These are phyloP conservation scores for Asteroscopus sphinx DNA, from an alignment of 2,888 invertebrate species.

Conservation along the genomic window DNA sequence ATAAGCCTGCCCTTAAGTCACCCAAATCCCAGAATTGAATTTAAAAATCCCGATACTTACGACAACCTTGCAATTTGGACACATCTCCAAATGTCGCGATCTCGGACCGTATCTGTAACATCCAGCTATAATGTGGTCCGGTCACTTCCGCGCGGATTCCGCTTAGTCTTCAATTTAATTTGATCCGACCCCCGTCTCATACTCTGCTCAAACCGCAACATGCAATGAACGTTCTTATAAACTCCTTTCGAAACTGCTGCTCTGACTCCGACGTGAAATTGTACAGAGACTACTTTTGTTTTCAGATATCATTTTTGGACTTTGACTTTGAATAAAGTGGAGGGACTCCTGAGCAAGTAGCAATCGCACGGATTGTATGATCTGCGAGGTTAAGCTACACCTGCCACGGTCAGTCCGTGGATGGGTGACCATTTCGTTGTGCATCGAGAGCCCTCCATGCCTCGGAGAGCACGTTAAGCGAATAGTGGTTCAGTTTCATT, in stretches of 20 bases:
- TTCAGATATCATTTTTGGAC: constrained; percentile 3
- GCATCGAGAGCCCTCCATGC: too few relatives aligned
- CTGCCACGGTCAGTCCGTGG: too few relatives aligned
- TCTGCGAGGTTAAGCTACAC: too few relatives aligned
- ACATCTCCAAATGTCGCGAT: constrained; percentile 1
- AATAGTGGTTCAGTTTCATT: too few relatives aligned
- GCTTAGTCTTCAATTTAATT: constrained; percentile 82
- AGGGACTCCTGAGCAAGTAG: not conserved
- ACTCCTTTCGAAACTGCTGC: constrained; percentile 73
- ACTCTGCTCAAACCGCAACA: constrained; percentile 68
- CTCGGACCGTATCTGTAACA: constrained; percentile 22
- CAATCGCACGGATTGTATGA: too few relatives aligned
- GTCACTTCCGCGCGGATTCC: constrained; percentile 71
- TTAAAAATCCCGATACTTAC: too few relatives aligned
- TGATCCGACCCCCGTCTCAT: constrained; percentile 66
- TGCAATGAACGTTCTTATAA: constrained; percentile 76
- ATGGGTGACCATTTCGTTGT: too few relatives aligned
- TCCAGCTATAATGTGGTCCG: constrained; percentile 60
- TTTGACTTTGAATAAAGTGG: too few relatives aligned
- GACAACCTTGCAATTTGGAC: not conserved
- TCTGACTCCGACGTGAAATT: constrained; percentile 47
- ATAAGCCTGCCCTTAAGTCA: too few relatives aligned
- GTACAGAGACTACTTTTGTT: constrained; percentile 55
- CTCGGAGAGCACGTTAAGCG: too few relatives aligned
- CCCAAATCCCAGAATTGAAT: too few relatives aligned